phyloP scores from a whole-genome alignment of 2,888 invertebrate species.

The Hipparchia sbordonii region DNA sequence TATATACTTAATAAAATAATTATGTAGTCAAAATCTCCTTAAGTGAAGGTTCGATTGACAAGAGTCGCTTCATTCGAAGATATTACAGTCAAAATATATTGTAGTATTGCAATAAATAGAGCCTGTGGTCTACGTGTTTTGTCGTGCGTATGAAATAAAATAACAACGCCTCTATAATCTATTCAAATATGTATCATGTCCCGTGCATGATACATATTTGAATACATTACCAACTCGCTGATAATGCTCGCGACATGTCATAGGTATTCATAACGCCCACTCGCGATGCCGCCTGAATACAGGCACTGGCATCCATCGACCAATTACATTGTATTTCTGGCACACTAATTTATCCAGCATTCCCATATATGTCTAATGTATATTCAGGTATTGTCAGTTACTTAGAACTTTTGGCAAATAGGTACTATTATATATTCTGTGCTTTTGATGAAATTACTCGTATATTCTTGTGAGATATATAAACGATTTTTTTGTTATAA shows the following conservation, averaged over 20 bases:
- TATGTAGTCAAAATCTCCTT: too few species aligned
- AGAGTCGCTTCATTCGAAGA: too few species aligned
- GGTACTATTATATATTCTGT: too few species aligned
- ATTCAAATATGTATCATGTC: conserved; percentile 19
- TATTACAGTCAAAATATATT: neutral
- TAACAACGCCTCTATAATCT: conserved; percentile 20
- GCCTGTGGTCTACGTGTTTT: neutral
- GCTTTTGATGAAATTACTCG: neutral
- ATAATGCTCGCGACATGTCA: conserved; percentile 73
- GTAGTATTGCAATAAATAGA: conserved; percentile 5
- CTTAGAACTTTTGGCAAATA: neutral
- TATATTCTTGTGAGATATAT: neutral
- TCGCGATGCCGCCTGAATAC: conserved; percentile 59
- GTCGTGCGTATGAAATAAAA: conserved; percentile 17
- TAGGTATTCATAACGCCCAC: conserved; percentile 78
- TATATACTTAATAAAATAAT: too few species aligned
- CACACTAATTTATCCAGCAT: neutral
- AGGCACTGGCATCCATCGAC: conserved; percentile 6
- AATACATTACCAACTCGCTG: conserved; percentile 80
- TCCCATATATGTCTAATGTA: too few species aligned
- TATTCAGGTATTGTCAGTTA: neutral
- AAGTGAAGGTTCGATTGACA: too few species aligned
- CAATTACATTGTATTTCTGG: neutral
- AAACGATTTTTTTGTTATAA: neutral
- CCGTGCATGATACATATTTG: conserved; percentile 78